Conservation (phyloP, 2,797 vertebrate species). For the Mus caroli region DNA sequence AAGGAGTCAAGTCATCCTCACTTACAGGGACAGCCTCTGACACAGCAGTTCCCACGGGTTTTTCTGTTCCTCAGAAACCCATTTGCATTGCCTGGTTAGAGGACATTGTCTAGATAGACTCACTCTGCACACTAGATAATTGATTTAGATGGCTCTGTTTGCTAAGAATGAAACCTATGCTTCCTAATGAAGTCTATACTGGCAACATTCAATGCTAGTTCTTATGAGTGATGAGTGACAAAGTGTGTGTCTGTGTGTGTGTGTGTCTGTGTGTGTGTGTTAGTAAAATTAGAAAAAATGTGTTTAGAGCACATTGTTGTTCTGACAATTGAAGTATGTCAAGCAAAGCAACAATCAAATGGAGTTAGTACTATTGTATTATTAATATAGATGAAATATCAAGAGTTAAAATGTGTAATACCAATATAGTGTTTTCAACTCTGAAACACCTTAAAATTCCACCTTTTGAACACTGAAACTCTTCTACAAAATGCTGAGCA, state of each 20-base stretch:
- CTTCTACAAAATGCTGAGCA: not conserved
- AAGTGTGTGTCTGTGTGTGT: not conserved
- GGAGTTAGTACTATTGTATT: not conserved
- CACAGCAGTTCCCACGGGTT: not conserved
- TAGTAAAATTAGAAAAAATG: not conserved
- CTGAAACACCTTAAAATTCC: not conserved
- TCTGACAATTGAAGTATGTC: constrained; percentile 17
- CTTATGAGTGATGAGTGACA: not conserved
- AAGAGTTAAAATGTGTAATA: not conserved
- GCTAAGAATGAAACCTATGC: constrained; percentile 28
- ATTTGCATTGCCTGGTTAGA: not conserved
- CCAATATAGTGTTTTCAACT: not conserved
- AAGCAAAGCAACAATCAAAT: not conserved
- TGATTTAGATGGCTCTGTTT: constrained; percentile 48
- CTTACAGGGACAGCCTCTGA: not conserved
- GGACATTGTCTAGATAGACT: not conserved
- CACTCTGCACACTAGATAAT: not conserved
- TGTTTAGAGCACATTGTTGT: not conserved
- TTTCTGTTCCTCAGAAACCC: not conserved
- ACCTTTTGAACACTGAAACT: not conserved
- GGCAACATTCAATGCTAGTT: not conserved
- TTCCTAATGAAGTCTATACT: constrained; percentile 42
- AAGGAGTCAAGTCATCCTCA: not conserved
- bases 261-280: not conserved
- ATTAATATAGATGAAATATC: constrained; percentile 4